phyloP scores from a whole-genome alignment of 92 coral and sea anemone genomes.

The Porites evermanni region DNA sequence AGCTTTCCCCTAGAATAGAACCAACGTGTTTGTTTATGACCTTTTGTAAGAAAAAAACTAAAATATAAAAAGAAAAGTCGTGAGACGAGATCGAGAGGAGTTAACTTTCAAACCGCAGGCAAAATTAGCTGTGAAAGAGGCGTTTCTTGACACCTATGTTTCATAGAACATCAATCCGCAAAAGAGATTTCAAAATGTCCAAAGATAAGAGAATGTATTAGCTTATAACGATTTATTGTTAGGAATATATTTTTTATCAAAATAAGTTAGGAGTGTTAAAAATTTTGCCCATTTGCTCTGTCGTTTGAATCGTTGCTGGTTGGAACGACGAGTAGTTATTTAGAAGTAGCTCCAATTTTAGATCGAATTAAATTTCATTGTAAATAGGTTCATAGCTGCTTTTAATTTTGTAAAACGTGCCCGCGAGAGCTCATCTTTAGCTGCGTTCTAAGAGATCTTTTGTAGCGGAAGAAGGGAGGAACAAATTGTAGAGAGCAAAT shows the following conservation, averaged over 20 bases:
- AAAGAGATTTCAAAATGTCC: constrained; percentile 36
- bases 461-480: constrained; percentile 30
- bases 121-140: constrained; percentile 46
- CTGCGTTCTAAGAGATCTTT: neutral
- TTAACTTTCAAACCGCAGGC: constrained; percentile 6
- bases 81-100: neutral
- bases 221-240: constrained; percentile 51
- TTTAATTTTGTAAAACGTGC: constrained; percentile 31
- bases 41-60: constrained; percentile 16
- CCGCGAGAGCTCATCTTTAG: constrained; percentile 14
- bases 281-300: constrained; percentile 19
- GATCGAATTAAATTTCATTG: constrained; percentile 29
- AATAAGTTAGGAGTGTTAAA: constrained; percentile 30
- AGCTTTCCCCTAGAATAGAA: neutral
- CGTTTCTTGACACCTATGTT: constrained; percentile 41
- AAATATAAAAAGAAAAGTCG: neutral
- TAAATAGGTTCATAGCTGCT: constrained; percentile 35
- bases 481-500: constrained; percentile 35
- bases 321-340: neutral
- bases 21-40: constrained; percentile 10
- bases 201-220: constrained; percentile 43
- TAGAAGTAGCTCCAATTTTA: constrained; percentile 13
- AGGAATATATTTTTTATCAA: constrained; percentile 53
- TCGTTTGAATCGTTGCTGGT: constrained; percentile 17
- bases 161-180: constrained; percentile 42